Conservation (phyloP, 2,888 invertebrate species). For the Stenodera caucasica region DNA sequence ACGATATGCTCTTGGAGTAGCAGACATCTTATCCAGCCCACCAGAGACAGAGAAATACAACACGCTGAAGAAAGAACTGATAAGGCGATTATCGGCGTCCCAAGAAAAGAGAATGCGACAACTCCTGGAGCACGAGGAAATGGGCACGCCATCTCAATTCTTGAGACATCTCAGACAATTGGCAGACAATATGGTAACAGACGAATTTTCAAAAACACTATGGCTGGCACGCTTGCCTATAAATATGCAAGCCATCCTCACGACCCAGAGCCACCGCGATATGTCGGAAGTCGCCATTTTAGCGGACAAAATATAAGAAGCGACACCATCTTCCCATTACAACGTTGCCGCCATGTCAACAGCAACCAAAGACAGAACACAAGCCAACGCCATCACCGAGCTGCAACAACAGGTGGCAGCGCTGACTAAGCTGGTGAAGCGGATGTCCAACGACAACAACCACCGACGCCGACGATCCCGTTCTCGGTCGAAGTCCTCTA, state of each 20-base stretch:
- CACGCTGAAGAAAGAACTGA: constrained; percentile 37
- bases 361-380: no score
- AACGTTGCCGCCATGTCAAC: no score
- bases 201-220: constrained; percentile 28
- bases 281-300: constrained; percentile 6
- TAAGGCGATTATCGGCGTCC: constrained; percentile 13
- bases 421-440: no score
- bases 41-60: constrained; percentile 31
- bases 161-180: constrained; percentile 32
- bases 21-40: constrained; percentile 35
- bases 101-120: constrained; percentile 20
- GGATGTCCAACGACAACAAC: no score
- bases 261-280: constrained; percentile 22
- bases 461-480: no score
- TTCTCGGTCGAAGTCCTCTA: no score
- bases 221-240: constrained; percentile 28
- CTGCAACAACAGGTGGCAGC: no score
- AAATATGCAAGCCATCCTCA: constrained; percentile 25
- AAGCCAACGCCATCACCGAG: no score
- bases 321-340: no score
- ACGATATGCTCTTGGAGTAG: constrained; percentile 34
- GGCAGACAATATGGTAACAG: constrained; percentile 28
- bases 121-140: constrained; percentile 22
- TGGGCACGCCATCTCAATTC: constrained; percentile 38
- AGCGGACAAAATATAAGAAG: no score